Percentiles rank a stretch among this genome's conserved stretches.
phyloP scores from a whole-genome alignment of 37 sponge, comb jelly and placozoan genomes.

The Bolinopsis microptera region DNA sequence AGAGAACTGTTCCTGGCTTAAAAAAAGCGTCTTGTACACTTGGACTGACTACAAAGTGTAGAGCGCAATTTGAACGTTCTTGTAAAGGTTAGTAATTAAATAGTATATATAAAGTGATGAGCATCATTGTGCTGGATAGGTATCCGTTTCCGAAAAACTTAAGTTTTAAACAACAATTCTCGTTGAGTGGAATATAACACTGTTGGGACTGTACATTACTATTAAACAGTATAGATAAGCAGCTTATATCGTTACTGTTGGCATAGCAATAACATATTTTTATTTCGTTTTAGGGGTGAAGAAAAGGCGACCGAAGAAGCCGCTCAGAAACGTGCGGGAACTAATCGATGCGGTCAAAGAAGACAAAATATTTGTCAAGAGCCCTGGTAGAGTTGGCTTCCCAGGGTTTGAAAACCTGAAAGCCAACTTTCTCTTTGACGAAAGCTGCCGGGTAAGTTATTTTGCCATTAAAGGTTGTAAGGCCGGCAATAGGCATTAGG shows the following conservation, averaged over 20 bases:
- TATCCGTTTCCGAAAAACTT: too few species aligned
- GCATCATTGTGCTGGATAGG: too few species aligned
- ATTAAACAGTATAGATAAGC: neutral
- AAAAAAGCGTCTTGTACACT: neutral
- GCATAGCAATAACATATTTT: too few species aligned
- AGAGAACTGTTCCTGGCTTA: neutral
- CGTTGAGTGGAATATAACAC: too few species aligned
- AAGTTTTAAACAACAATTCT: too few species aligned
- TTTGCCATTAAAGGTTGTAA: too few species aligned
- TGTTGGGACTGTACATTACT: neutral
- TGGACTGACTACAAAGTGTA: neutral
- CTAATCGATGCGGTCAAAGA: neutral
- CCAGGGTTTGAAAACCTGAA: neutral
- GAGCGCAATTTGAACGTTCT: neutral
- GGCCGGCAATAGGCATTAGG: too few species aligned
- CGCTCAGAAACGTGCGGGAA: neutral
- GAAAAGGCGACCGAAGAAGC: neutral
- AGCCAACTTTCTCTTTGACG: neutral
- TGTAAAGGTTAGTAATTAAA: neutral
- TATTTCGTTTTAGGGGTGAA: neutral
- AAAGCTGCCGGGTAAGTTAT: neutral
- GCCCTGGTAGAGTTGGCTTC: neutral
- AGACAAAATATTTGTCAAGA: neutral
- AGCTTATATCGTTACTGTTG: too few species aligned
- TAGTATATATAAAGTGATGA: too few species aligned